Base-by-base conservation (phyloP, 2,797 vertebrate species). In the Clarias platycephalus region DNA sequence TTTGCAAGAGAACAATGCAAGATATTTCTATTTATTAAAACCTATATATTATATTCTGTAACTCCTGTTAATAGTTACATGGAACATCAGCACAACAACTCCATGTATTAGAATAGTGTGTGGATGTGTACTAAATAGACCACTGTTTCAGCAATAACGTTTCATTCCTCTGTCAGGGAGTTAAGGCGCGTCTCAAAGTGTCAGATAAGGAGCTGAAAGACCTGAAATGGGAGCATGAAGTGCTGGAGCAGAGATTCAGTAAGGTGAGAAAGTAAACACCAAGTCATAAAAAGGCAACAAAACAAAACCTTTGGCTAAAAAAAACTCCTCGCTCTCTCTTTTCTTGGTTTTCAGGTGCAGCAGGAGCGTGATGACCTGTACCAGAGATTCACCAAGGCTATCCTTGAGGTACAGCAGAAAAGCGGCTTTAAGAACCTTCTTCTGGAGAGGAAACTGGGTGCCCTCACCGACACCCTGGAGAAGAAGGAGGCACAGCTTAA, bases 401-500 rank as follows among this genome's bases (percentile, higher is more conserved):
- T 97, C 86, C 90, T 94, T 0, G 94, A 95, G 85, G 94, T 94
- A 80, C 95, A 97, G 90, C 94, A 97, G 80, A 96, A 96, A 86
- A 94, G 90, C 0, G 95, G 94, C 77, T 91, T 96, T 87, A 96
- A 95, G 92, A 96, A 94, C 86, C 66, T 94, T n/a, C 81, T 94
- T 26, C 90, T 97, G 90, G 96, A 98, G 85, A 91, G 88, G 58
- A 96, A 97, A 90, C 87, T 98, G 86, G 90, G 91, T 0, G 89
- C 88, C 0, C 91, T 98, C 18, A 91, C 88, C 0, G 77, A 90
- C 0, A 68, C 88, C 0, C 88, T 97, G 92, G 96, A 97, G 90
- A 94, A 95, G 87, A 96, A 94, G 34, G 94, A 98, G 77, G 93
- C 93, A 64, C 96, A 97, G 92, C 92, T 98, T n/a, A 89, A 88